These are phyloP conservation scores for Scaptomyza parva DNA, from an alignment of 2,888 invertebrate species.

Conservation along the genomic window DNA sequence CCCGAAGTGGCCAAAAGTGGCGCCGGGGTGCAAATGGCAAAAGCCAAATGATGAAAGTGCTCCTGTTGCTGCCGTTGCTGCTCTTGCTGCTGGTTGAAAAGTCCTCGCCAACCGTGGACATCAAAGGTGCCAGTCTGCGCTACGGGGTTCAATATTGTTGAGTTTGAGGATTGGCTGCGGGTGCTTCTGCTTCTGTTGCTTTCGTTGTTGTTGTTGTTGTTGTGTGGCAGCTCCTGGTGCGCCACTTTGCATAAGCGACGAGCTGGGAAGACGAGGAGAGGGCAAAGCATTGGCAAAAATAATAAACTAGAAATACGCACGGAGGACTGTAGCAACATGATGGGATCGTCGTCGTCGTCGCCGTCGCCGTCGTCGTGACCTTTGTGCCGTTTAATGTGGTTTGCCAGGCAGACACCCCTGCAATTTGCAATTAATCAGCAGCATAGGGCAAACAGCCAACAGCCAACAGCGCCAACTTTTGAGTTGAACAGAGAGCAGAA, in stretches of 20 bases:
- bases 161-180: conserved; percentile 19
- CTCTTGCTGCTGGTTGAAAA: conserved; percentile 24
- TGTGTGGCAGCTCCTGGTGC: conserved; percentile 50
- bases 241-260: conserved; percentile 77
- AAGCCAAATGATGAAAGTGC: conserved; percentile 79
- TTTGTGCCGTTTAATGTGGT: conserved; percentile 75
- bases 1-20: conserved; percentile 74
- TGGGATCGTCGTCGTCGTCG: conserved; percentile 43
- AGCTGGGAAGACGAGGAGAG: conserved; percentile 22
- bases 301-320: conserved; percentile 76
- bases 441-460: conserved; percentile 57
- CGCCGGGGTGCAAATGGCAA: conserved; percentile 72
- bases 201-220: neutral
- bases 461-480: conserved; percentile 36
- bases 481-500: conserved; percentile 23
- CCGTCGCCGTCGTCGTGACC: conserved; percentile 64
- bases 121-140: conserved; percentile 70
- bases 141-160: conserved; percentile 56
- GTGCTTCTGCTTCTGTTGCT: neutral
- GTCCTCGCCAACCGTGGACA: conserved; percentile 63
- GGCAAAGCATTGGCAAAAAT: conserved; percentile 49
- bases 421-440: conserved; percentile 78
- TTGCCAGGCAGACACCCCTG: conserved; percentile 74
- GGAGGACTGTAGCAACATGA: conserved; percentile 32
- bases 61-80: conserved; percentile 33